These are phyloP conservation scores for Hemitrygon akajei DNA, from an alignment of 2,797 vertebrate genomes.

Conservation along the genomic window DNA sequence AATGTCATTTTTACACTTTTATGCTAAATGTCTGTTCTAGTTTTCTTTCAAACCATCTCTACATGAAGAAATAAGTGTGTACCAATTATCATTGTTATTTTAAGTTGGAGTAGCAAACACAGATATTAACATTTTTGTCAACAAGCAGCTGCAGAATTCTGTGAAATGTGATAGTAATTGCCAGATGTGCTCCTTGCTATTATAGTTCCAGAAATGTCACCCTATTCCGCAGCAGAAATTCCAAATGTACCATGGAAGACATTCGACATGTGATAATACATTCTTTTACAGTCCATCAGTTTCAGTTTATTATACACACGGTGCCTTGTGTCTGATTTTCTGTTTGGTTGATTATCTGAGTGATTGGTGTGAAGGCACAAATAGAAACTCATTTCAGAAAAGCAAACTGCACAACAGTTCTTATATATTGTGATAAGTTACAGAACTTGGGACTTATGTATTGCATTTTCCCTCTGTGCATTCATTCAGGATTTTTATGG, in stretches of 20 bases:
- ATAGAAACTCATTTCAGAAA: conserved; percentile 28
- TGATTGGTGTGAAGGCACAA: conserved; percentile 25
- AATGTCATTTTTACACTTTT: background rate
- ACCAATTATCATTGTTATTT: conserved; percentile 24
- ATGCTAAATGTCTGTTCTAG: background rate
- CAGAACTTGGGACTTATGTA: background rate
- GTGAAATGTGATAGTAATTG: conserved; percentile 27
- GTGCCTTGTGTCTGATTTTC: conserved; percentile 14
- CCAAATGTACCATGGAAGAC: conserved; percentile 9
- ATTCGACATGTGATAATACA: conserved; percentile 13
- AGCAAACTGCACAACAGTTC: conserved; percentile 20
- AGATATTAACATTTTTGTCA: conserved; percentile 5
- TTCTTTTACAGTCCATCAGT: conserved; percentile 31
- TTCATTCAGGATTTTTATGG: conserved; percentile 19
- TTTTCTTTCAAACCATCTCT: background rate
- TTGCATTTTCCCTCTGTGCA: background rate
- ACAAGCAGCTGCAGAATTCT: conserved; percentile 22
- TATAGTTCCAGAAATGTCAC: conserved; percentile 29
- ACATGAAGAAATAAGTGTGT: background rate
- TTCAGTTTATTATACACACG: conserved; percentile 21
- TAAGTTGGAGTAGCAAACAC: background rate
- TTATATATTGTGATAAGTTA: background rate
- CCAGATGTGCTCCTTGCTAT: conserved; percentile 35
- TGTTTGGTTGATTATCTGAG: conserved; percentile 21
- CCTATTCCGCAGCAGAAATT: conserved; percentile 20